Evolutionary conservation across 1,140 invertebrate genomes (phyloP).

Genomic region (Drosophila kepulauana): DNA sequence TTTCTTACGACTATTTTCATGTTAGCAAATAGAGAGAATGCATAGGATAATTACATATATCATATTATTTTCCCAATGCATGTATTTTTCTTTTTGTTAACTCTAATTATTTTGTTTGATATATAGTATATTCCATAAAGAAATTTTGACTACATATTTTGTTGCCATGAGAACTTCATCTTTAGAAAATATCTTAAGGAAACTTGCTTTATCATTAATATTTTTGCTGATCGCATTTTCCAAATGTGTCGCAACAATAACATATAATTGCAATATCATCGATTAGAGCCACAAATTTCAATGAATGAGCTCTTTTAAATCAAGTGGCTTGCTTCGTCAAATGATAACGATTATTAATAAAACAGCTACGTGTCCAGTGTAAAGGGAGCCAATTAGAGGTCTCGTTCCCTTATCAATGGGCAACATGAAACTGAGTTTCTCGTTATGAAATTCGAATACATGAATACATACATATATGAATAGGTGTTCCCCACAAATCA

Average conservation of each 20-base stretch:
- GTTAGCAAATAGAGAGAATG: not conserved
- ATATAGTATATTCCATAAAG: not conserved
- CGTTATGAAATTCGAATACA: constrained; percentile 22
- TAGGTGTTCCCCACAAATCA: constrained; percentile 2
- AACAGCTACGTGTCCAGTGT: no score
- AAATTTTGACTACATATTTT: no score
- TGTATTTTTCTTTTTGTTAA: not conserved
- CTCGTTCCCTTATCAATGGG: constrained; percentile 7
- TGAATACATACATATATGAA: not conserved
- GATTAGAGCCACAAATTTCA: not conserved
- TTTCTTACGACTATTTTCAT: not conserved
- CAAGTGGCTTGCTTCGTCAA: not conserved
- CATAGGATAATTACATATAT: not conserved
- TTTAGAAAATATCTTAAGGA: no score
- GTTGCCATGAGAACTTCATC: no score
- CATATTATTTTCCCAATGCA: no score
- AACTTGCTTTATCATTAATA: no score
- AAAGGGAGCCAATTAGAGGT: not conserved
- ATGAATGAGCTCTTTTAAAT: not conserved
- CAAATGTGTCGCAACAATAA: no score
- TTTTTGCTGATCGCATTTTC: no score
- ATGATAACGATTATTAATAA: not conserved
- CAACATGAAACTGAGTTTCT: not conserved
- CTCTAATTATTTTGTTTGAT: not conserved
- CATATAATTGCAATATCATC: not conserved